A percentile compares a stretch with the other conserved stretches of the same genome.
Evolutionary conservation across 2,888 invertebrate genomes (phyloP).

Genomic region (Polyommatus iphigenia): DNA sequence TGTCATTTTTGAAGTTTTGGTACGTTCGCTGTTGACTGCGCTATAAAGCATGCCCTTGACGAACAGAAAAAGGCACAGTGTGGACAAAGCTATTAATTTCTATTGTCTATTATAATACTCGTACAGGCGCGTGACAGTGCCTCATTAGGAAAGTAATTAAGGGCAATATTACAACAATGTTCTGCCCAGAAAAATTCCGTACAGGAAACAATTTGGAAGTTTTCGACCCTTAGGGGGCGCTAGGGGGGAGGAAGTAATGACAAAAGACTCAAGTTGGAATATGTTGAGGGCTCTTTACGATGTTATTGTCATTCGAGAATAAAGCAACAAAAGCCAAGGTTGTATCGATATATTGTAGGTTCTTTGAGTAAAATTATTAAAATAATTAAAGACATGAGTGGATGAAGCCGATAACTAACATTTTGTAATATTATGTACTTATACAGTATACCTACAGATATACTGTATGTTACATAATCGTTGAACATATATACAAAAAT

Average conservation of each 20-base stretch:
- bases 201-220: slow-evolving; percentile 18
- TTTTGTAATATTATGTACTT: no score
- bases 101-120: not conserved
- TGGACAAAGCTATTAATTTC: no score
- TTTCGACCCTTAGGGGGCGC: not conserved
- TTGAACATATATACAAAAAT: no score
- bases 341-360: not conserved
- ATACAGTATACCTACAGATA: no score
- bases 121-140: not conserved
- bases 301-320: slow-evolving; percentile 14
- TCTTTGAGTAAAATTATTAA: not conserved
- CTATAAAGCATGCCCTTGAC: no score
- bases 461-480: no score
- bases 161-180: not conserved
- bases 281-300: not conserved
- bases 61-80: no score
- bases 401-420: no score
- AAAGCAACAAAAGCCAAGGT: not conserved
- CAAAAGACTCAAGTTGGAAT: slow-evolving; percentile 17
- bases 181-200: not conserved
- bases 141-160: slow-evolving; percentile 3
- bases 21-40: no score
- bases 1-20: no score
- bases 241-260: not conserved
- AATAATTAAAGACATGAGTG: no score